Evolutionary conservation across 2,797 vertebrate genomes (phyloP).

Genomic region (Microchirus variegatus): DNA sequence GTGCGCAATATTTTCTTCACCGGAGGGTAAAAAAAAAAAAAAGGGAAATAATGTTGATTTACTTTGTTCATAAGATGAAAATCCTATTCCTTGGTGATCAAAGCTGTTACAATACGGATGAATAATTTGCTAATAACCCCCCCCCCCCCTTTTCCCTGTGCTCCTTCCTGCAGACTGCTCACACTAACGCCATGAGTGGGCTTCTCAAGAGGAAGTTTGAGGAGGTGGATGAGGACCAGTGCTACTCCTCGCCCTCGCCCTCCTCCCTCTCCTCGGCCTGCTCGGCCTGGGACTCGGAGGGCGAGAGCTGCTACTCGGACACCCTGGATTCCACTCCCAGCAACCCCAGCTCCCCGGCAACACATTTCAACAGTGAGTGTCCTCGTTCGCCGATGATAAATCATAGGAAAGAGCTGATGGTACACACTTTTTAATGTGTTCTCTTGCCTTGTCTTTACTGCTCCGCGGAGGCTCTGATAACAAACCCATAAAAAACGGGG

Average conservation of each 20-base stretch:
- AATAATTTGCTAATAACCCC: slow-evolving; percentile 43
- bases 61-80: not conserved
- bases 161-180: slow-evolving; percentile 70
- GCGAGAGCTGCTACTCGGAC: slow-evolving; percentile 87
- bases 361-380: slow-evolving; percentile 88
- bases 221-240: slow-evolving; percentile 91
- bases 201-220: slow-evolving; percentile 96
- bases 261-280: slow-evolving; percentile 86
- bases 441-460: slow-evolving; percentile 49
- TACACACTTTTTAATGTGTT: slow-evolving; percentile 42
- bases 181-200: slow-evolving; percentile 87
- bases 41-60: not conserved
- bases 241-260: slow-evolving; percentile 86
- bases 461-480: slow-evolving; percentile 51
- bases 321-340: slow-evolving; percentile 83
- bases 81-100: not conserved
- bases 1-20: not conserved
- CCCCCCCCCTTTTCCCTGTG: slow-evolving; percentile 14
- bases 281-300: slow-evolving; percentile 91
- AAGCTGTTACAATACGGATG: slow-evolving; percentile 18
- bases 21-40: not conserved
- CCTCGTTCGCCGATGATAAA: slow-evolving; percentile 13
- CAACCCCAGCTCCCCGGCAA: slow-evolving; percentile 81
- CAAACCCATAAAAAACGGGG: slow-evolving; percentile 52
- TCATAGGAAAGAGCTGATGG: slow-evolving; percentile 35